These are phyloP conservation scores for Dolomedes plantarius DNA, from an alignment of 2,888 invertebrate genomes.

Conservation along the genomic window DNA sequence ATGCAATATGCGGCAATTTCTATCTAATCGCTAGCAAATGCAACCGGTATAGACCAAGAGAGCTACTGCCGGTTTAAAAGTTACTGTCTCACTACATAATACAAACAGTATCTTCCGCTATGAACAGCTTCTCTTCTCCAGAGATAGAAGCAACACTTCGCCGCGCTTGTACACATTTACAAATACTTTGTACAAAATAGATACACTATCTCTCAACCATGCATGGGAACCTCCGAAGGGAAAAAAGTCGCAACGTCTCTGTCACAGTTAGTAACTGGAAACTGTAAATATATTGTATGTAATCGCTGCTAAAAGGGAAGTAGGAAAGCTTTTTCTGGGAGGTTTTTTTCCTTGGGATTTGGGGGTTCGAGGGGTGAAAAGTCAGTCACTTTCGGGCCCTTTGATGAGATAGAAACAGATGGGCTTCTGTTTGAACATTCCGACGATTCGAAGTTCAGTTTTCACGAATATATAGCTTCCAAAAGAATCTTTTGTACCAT, in stretches of 20 bases:
- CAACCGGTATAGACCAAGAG: no score
- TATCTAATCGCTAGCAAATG: no score
- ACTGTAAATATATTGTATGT: conserved; percentile 55
- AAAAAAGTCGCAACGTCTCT: not conserved
- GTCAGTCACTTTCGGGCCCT: conserved; percentile 39
- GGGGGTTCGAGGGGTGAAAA: not conserved
- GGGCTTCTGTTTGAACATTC: conserved; percentile 46
- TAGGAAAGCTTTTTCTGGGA: not conserved
- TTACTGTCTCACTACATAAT: not conserved
- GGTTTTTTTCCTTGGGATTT: not conserved
- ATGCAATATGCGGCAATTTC: no score
- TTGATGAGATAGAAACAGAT: conserved; percentile 52
- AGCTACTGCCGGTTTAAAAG: not conserved
- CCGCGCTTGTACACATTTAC: not conserved
- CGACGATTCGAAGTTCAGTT: not conserved
- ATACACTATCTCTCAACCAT: not conserved
- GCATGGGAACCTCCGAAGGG: conserved; percentile 24
- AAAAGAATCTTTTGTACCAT: no score
- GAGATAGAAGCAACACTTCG: not conserved
- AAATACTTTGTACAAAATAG: not conserved
- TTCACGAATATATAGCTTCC: not conserved
- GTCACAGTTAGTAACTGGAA: conserved; percentile 46
- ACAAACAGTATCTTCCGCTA: not conserved
- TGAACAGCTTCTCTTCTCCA: not conserved
- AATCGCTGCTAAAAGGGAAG: conserved; percentile 22